phyloP scores from a whole-genome alignment of 1,140 invertebrate genomes.

The Phymorhynchus buccinoides region DNA sequence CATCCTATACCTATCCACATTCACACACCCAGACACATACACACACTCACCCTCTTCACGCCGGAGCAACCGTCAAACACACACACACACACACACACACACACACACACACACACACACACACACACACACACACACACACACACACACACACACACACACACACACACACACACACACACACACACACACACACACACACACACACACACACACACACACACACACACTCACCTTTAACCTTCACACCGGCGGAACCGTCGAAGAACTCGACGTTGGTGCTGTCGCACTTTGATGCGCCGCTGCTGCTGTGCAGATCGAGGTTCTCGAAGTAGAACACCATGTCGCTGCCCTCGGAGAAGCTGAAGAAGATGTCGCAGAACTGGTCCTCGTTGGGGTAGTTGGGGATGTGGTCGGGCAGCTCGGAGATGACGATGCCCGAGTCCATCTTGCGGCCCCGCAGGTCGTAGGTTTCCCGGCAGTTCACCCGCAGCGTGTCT shows the following conservation, averaged over 20 bases:
- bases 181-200: background rate
- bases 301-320: constrained; percentile 3
- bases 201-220: background rate
- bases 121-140: background rate
- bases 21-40: too few species aligned
- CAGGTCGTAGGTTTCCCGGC: constrained; percentile 16
- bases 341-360: constrained; percentile 25
- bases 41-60: too few species aligned
- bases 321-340: constrained; percentile 36
- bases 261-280: constrained; percentile 27
- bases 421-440: constrained; percentile 1
- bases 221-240: background rate
- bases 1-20: too few species aligned
- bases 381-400: constrained; percentile 31
- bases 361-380: constrained; percentile 22
- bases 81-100: too few species aligned
- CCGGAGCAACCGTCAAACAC: too few species aligned
- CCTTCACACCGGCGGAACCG: background rate
- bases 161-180: background rate
- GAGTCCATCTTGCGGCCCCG: background rate
- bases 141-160: background rate
- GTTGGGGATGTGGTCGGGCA: constrained; percentile 33
- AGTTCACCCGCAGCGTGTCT: constrained; percentile 4
- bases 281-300: background rate
- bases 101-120: background rate